phyloP scores from a whole-genome alignment of 2,888 invertebrate species.

The Meiosimyza decipiens region DNA sequence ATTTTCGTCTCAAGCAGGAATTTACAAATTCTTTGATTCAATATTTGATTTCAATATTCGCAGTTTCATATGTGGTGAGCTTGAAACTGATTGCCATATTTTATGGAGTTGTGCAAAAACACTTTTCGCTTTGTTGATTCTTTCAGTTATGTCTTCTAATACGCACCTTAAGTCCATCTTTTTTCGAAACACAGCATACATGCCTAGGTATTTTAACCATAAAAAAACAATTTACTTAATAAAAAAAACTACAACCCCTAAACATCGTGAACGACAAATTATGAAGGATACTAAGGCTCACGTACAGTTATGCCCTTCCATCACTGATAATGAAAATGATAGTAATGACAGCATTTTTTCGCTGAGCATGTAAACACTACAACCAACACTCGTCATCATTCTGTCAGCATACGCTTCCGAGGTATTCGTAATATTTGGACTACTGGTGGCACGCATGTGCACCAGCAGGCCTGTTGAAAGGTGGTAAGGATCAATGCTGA shows the following conservation, averaged over 20 bases:
- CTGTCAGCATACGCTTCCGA: slow-evolving; percentile 46
- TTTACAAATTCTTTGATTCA: too few species aligned
- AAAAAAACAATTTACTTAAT: not conserved
- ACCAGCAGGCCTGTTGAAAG: slow-evolving; percentile 14
- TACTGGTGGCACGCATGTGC: slow-evolving; percentile 9
- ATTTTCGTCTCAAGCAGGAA: too few species aligned
- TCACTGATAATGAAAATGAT: not conserved
- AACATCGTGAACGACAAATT: slow-evolving; percentile 1
- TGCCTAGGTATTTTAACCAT: not conserved
- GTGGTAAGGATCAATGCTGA: slow-evolving; percentile 16
- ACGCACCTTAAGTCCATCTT: not conserved
- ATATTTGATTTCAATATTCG: too few species aligned
- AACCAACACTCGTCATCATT: slow-evolving; percentile 33
- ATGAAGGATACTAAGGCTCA: not conserved
- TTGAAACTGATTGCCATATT: too few species aligned
- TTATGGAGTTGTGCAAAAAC: too few species aligned
- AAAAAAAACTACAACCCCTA: not conserved
- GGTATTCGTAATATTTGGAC: slow-evolving; percentile 35
- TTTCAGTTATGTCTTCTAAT: too few species aligned
- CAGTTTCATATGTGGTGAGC: too few species aligned
- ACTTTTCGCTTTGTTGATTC: too few species aligned
- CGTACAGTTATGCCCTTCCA: slow-evolving; percentile 1
- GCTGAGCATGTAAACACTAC: slow-evolving; percentile 13
- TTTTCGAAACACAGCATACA: not conserved
- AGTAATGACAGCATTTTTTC: not conserved